Base-by-base conservation (phyloP, 2,113 vertebrate species). In the Sander lucioperca region DNA sequence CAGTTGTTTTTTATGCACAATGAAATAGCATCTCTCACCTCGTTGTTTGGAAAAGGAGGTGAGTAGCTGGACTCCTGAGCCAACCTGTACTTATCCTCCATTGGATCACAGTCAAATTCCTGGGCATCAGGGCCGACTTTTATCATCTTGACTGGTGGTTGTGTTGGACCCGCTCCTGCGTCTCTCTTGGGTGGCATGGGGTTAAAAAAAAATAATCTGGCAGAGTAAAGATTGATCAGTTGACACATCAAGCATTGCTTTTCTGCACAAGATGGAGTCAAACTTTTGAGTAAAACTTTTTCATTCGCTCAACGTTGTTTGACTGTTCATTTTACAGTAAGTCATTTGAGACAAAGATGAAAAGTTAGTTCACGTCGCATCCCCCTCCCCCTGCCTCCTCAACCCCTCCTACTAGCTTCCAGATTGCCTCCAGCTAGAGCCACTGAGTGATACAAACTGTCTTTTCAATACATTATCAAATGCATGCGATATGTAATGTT, bases 141-240 rank as follows among this genome's bases (percentile, higher is more conserved):
- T 11, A 93, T 89, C 91, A 93, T 90, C 83, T 94, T 94, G 50
- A 87, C 48, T 18, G 92, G 77, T 1, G 86, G 78, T 1, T 82
- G 78, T 39, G 77, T 45, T 54, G 79, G 25, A 71, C 64, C 56
- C 48, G 71, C 15, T 51, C 65, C 88, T 45, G 90, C 62, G 15
- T 86, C 86, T 86, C 91, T 92, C 77, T 94, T 94, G n/a, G 92
- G 94, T 48, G 94, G 92, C 94, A 94, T 94, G 30, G 1, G 48
- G 59, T 16, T 77, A 12, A 3, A 36, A 59, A 59, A 39, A 4
- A 61, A 12, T 2, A 30, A 74, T 50, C 88, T 92, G 64, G 3
- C 36, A 87, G 30, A 83, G 47, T n/a, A 21, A 21, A 70, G 10
- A 58, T 33, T n/a, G 30, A 27, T 57, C 19, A 48, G 25, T 1